Evolutionary conservation across 64 coral and sea anemone species (phyloP), one percentile per base, ranked within the genome.

Genomic region (Actinia tenebrosa): DNA sequence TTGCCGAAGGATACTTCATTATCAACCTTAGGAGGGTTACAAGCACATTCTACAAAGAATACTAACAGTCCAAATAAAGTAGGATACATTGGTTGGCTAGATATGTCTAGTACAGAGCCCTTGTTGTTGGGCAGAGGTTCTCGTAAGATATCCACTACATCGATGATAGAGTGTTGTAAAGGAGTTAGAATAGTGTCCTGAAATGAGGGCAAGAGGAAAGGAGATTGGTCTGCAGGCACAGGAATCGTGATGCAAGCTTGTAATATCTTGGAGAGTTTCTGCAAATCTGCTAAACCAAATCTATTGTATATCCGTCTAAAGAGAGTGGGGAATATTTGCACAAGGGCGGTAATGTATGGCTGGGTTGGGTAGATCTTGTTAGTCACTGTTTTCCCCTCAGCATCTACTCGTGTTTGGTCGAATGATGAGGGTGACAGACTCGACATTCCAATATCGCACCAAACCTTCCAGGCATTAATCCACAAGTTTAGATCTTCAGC

Each of bases 71-170:
- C 54, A 84, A 95, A 98, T 4, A 98, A 25, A 9, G 96, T 98
- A 3, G 96, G 96, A 89, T 98, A 98, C 93, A 98, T 98, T 16
- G 96, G 96, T 59, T 98, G 96, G 20, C 87, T 92, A 3, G 93
- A 86, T 17, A 86, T 94, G 80, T 95, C 90, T 30, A 98, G 83
- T 27, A 98, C 96, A 42, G 90, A 92, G 0, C 93, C 93, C 4
- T 78, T 64, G 4, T 86, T 63, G 43, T 87, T 84, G 1, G 96
- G 96, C 2, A 95, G 85, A 14, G 92, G 92, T 53, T 98, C 96
- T 44, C 90, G 87, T 22, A 98, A 82, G 53, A 98, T 92, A 37
- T 92, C 92, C n/a, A 98, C 25, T 10, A 91, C 87, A 55, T 98
- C 90, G 46, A 94, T 56, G 83, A 98, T 92, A 8, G 96, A 87